Percentiles rank a stretch among this genome's conserved stretches.
Evolutionary conservation across 2,113 vertebrate species (phyloP).

Genomic region (Falcunculus frontatus): DNA sequence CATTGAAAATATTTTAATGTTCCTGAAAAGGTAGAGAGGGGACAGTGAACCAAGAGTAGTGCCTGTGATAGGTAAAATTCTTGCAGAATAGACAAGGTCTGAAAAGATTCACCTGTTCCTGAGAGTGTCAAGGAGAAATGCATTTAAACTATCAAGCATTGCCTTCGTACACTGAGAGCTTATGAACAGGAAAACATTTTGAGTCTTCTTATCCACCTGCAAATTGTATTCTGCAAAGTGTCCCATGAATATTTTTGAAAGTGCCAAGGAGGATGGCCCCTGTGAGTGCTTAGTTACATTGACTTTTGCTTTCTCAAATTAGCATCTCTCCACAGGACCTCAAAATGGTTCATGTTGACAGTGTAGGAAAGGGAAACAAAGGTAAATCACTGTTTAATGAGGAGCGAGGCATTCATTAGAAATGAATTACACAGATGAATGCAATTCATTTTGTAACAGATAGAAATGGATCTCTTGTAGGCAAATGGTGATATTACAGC

Average conservation of each 20-base stretch:
- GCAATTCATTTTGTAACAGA: slow-evolving; percentile 56
- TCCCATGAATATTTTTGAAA: slow-evolving; percentile 32
- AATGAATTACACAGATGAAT: slow-evolving; percentile 65
- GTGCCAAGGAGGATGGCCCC: background rate
- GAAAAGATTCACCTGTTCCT: background rate
- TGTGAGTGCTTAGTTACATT: background rate
- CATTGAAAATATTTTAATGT: background rate
- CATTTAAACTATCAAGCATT: background rate
- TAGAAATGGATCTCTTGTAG: slow-evolving; percentile 58
- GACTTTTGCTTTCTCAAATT: slow-evolving; percentile 53
- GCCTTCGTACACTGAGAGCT: background rate
- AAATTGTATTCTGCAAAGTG: slow-evolving; percentile 2
- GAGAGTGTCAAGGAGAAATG: background rate
- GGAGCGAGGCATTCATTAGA: slow-evolving; percentile 61
- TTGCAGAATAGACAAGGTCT: background rate
- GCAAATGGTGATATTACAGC: slow-evolving; percentile 55
- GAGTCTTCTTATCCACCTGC: background rate
- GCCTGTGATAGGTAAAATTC: background rate
- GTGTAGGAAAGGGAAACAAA: slow-evolving; percentile 53
- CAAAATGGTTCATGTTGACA: slow-evolving; percentile 47
- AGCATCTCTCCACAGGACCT: slow-evolving; percentile 50
- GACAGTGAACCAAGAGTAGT: background rate
- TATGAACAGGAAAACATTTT: background rate
- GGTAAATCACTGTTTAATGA: slow-evolving; percentile 70
- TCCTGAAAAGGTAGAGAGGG: background rate